These are phyloP conservation scores for Anthoscopus minutus DNA, from an alignment of 2,113 vertebrate species.

Conservation along the genomic window DNA sequence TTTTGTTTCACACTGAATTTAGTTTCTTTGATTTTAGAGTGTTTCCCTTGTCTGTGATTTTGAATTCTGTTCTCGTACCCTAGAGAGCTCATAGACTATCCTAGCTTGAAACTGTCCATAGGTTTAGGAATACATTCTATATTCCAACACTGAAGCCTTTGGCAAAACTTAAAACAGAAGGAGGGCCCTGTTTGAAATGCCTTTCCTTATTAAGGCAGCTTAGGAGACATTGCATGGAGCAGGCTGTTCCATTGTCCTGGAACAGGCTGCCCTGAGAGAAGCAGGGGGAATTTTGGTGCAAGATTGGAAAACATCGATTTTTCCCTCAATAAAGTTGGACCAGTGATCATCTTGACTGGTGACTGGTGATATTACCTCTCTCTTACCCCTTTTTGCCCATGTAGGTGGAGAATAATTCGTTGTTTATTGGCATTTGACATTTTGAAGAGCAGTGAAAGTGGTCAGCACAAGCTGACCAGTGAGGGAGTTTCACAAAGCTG, in stretches of 20 bases:
- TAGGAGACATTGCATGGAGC: not conserved
- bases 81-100: not conserved
- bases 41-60: not conserved
- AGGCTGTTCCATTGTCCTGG: too few relatives aligned
- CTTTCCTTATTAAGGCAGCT: not conserved
- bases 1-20: not conserved
- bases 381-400: not conserved
- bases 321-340: not conserved
- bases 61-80: not conserved
- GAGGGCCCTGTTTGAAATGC: not conserved
- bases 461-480: rapidly evolving
- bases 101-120: not conserved
- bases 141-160: not conserved
- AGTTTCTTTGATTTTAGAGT: not conserved
- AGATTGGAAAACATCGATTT: not conserved
- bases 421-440: not conserved
- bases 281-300: not conserved
- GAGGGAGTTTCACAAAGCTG: not conserved
- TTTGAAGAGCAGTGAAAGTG: not conserved
- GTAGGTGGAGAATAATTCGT: not conserved
- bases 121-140: not conserved
- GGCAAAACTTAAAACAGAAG: not conserved
- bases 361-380: not conserved
- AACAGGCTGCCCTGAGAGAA: rapidly evolving
- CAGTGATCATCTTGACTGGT: not conserved